phyloP scores from a whole-genome alignment of 2,888 invertebrate genomes.

The Acanthosoma haemorrhoidale region DNA sequence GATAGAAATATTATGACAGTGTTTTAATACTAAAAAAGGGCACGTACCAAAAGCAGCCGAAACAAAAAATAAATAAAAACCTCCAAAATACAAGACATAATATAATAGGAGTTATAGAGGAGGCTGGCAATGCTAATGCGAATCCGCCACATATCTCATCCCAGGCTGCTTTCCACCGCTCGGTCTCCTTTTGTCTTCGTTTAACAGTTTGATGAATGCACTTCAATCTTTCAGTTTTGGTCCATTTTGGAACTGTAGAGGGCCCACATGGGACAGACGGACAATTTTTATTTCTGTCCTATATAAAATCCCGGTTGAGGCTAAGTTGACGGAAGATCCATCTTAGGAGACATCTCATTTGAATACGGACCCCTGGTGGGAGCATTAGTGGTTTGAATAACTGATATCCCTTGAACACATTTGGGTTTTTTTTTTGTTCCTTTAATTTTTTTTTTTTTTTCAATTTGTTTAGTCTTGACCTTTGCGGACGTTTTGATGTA shows the following conservation, averaged over 20 bases:
- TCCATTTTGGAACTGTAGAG: conserved; percentile 6
- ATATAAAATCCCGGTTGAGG: background rate
- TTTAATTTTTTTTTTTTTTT: background rate
- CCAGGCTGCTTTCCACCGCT: background rate
- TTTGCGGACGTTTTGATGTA: conserved; percentile 17
- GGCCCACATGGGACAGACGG: background rate
- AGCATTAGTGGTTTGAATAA: conserved; percentile 17
- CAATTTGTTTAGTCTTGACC: conserved; percentile 8
- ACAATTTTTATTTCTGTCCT: conserved; percentile 10
- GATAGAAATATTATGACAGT: too few relatives aligned
- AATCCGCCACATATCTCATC: background rate
- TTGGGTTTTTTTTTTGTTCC: background rate
- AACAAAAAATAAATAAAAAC: too few relatives aligned
- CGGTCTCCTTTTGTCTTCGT: background rate
- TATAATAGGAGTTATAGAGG: background rate
- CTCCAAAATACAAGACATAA: too few relatives aligned
- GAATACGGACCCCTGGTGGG: conserved; percentile 13
- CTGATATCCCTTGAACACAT: conserved; percentile 11
- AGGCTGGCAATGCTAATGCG: too few relatives aligned
- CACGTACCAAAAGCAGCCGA: background rate
- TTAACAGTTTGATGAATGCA: background rate
- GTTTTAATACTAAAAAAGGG: background rate
- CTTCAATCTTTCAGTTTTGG: conserved; percentile 11
- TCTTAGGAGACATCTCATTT: conserved; percentile 22
- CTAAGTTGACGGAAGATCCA: conserved; percentile 18